phyloP scores from a whole-genome alignment of 2,888 invertebrate genomes.

The Chrysomela aeneicollis region DNA sequence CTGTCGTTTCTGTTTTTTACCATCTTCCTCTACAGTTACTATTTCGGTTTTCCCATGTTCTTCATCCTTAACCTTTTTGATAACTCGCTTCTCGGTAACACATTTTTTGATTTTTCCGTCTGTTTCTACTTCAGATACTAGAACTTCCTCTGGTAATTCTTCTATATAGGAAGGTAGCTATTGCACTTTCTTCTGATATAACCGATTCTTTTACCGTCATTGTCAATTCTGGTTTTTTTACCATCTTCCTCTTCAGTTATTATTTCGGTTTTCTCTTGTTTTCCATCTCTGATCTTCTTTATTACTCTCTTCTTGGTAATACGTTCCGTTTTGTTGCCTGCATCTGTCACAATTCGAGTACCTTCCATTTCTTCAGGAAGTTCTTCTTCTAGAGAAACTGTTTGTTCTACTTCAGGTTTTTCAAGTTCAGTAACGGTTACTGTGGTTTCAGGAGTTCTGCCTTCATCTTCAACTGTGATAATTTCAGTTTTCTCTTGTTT shows the following conservation, averaged over 20 bases:
- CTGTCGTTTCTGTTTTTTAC: conserved; percentile 48
- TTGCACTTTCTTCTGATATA: no score
- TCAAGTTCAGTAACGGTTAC: conserved; percentile 47
- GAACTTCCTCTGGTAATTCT: no score
- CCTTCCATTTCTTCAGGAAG: conserved; percentile 50
- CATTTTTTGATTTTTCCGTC: no score
- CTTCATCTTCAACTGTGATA: conserved; percentile 52
- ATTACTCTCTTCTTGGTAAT: conserved; percentile 57
- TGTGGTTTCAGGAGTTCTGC: conserved; percentile 47
- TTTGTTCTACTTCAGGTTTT: conserved; percentile 52
- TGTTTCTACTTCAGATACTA: no score
- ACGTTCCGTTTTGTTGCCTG: conserved; percentile 43
- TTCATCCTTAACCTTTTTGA: no score
- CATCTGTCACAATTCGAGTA: conserved; percentile 46
- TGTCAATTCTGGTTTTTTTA: conserved; percentile 36
- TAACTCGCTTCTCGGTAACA: no score
- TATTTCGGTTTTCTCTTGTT: conserved; percentile 54
- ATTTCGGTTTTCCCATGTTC: no score
- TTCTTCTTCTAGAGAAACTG: conserved; percentile 51
- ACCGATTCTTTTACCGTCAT: no score
- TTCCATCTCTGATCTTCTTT: conserved; percentile 54
- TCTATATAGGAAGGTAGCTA: no score
- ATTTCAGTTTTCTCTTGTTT: conserved; percentile 51
- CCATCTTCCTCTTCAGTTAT: conserved; percentile 52
- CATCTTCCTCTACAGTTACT: no score